Base-by-base conservation (phyloP, 2,888 invertebrate genomes). In the Pachycephus smyrnensis region DNA sequence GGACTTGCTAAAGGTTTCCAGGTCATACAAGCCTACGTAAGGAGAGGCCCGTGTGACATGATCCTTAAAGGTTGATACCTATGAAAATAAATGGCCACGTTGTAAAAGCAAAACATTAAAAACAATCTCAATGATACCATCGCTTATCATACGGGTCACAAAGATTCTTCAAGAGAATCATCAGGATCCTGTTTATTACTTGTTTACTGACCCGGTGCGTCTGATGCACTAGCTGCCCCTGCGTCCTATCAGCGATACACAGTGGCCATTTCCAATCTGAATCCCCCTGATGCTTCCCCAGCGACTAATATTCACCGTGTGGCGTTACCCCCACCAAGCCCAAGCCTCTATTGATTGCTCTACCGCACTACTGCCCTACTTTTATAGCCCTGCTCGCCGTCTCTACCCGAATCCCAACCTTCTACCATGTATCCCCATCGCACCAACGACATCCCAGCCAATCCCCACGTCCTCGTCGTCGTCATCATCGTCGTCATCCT, bases 361-460 rank as follows among this genome's bases (percentile, higher is more conserved):
- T 86, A 88, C 88, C 89, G 89, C 88, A 90, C 90, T 90, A 90
- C 89, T 90, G 90, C 88, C 90, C 90, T 90, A 91, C 88, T 90
- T 91, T 90, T 88, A 88, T 88, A 87, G 85, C 85, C 79, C 81
- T 82, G 78, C 78, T 77, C 81, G 83, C 83, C 84, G 80, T 33
- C 74, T 23, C 30, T 74, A 6, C 36, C 36, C 37, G 74, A 35
- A 74, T 36, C 12, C 12, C 36, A 33, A 35, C 82, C 83, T 76
- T 75, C 30, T 23, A 15, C 30, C 33, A 4, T 71, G 71, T 23
- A 71, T 15, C n/a, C 69, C 71, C 71, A 33, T 32, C 71, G 32
- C 32, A 31, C 30, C 32, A 32, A 71, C 71, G 71, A 71, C 71
- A 23, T 15, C 32, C 71, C 12, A 32, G 32, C 71, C 71, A 71